Evolutionary conservation across 2,888 invertebrate species (phyloP).

Genomic region (Chouioia cunea): DNA sequence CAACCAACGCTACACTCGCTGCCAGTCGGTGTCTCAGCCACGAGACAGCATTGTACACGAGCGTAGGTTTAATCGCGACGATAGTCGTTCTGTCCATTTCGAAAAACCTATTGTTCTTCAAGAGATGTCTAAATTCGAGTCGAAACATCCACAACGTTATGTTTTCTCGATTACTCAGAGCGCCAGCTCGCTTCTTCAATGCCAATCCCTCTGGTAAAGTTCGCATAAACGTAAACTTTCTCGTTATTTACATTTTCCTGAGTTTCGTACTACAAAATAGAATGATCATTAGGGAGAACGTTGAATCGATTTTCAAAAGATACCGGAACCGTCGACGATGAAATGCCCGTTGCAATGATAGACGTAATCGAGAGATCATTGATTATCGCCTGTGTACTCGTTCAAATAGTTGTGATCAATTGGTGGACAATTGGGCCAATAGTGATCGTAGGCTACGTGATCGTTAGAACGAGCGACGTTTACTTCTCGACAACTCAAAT

Average conservation of each 20-base stretch:
- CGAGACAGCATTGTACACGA: constrained; percentile 66
- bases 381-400: constrained; percentile 79
- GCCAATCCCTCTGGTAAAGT: constrained; percentile 82
- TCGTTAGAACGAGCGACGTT: constrained; percentile 75
- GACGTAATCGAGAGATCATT: constrained; percentile 77
- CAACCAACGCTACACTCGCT: background rate
- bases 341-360: constrained; percentile 76
- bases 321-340: constrained; percentile 83
- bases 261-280: background rate
- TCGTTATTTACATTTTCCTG: background rate
- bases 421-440: constrained; percentile 78
- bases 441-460: constrained; percentile 74
- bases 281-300: constrained; percentile 74
- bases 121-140: constrained; percentile 82
- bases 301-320: constrained; percentile 89
- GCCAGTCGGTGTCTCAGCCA: too few species aligned
- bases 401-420: constrained; percentile 79
- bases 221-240: too few species aligned
- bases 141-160: constrained; percentile 81
- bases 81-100: constrained; percentile 74
- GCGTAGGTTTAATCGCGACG: constrained; percentile 72
- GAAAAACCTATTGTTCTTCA: constrained; percentile 79
- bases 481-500: constrained; percentile 81
- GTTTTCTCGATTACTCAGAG: constrained; percentile 81
- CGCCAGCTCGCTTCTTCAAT: constrained; percentile 87